Evolutionary conservation across 2,113 vertebrate genomes (phyloP).

Genomic region (Etheostoma spectabile): DNA sequence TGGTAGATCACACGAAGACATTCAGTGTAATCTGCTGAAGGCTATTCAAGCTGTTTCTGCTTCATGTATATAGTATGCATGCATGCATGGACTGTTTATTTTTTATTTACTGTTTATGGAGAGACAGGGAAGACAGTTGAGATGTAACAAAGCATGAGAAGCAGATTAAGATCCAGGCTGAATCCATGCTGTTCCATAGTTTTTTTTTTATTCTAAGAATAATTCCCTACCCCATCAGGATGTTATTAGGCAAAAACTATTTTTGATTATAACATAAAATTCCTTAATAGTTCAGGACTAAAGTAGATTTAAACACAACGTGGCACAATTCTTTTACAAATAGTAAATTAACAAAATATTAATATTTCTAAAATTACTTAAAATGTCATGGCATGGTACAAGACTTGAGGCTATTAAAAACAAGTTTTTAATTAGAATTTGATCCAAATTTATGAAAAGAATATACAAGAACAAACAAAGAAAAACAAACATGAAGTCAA

Average conservation of each 20-base stretch:
- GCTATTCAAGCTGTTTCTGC: slow-evolving; percentile 20
- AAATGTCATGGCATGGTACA: no score
- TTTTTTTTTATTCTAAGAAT: not conserved
- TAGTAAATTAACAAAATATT: no score
- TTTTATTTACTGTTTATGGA: no score
- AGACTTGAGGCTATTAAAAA: no score
- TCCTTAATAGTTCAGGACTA: not conserved
- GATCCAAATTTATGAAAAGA: no score
- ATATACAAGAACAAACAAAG: no score
- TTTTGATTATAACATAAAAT: not conserved
- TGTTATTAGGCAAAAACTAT: not conserved
- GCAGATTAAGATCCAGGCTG: slow-evolving; percentile 19
- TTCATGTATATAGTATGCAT: slow-evolving; percentile 16
- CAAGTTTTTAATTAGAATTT: no score
- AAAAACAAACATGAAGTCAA: no score
- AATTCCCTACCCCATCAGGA: not conserved
- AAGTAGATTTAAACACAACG: not conserved
- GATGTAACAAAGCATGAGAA: slow-evolving; percentile 18
- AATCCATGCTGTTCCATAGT: not conserved
- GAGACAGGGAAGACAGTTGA: not conserved
- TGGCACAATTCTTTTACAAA: no score
- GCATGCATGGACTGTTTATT: not conserved
- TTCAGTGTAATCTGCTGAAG: slow-evolving; percentile 3
- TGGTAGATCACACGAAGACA: slow-evolving; percentile 19
- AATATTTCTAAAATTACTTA: no score